These are phyloP conservation scores for Enteromius trimaculatus DNA, from an alignment of 2,797 vertebrate species.

Conservation along the genomic window DNA sequence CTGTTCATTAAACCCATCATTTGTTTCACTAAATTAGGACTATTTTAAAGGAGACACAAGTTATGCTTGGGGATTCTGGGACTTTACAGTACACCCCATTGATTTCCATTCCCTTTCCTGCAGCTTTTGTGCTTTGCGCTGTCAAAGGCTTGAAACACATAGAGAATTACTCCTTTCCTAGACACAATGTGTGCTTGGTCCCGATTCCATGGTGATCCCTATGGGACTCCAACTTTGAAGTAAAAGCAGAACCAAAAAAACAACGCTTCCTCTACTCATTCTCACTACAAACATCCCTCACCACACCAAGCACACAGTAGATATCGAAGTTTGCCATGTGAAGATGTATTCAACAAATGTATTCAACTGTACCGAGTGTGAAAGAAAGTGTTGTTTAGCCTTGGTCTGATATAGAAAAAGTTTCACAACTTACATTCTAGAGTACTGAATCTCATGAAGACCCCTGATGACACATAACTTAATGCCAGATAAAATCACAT, in stretches of 20 bases:
- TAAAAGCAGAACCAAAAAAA: slow-evolving; percentile 47
- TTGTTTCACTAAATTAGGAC: slow-evolving; percentile 22
- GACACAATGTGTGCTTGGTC: slow-evolving; percentile 59
- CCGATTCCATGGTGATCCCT: slow-evolving; percentile 59
- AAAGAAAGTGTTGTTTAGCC: slow-evolving; percentile 6
- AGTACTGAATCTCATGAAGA: neutral
- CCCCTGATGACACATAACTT: neutral
- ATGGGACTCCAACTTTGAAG: slow-evolving; percentile 54
- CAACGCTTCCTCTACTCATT: slow-evolving; percentile 24
- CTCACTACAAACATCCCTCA: slow-evolving; percentile 46
- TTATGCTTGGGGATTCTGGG: slow-evolving; percentile 44
- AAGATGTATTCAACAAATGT: slow-evolving; percentile 10
- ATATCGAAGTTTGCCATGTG: slow-evolving; percentile 3
- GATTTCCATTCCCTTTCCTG: slow-evolving; percentile 37
- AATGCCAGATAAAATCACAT: neutral
- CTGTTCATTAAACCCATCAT: neutral
- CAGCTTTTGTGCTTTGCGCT: slow-evolving; percentile 28
- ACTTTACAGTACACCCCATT: slow-evolving; percentile 44
- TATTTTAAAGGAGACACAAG: slow-evolving; percentile 13
- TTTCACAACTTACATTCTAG: neutral
- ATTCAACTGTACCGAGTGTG: slow-evolving; percentile 14
- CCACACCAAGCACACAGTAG: neutral
- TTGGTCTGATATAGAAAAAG: neutral
- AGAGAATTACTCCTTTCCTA: slow-evolving; percentile 58
- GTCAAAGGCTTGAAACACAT: slow-evolving; percentile 44